A percentile compares a stretch with the other conserved stretches of the same genome.
Evolutionary conservation across 2,888 invertebrate genomes (phyloP).

Genomic region (Lasioglossum oenotherae): DNA sequence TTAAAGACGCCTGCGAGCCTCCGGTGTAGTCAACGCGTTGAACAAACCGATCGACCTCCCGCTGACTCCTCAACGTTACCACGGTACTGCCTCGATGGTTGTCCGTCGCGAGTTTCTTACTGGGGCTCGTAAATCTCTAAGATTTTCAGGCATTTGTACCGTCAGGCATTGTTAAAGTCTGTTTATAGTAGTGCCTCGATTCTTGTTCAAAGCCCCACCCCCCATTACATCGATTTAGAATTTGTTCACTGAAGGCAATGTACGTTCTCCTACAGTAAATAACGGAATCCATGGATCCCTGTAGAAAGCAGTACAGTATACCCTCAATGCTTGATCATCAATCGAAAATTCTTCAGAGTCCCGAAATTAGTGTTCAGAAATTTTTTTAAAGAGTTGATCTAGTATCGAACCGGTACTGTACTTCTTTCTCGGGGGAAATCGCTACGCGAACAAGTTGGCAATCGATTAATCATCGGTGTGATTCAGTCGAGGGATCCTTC

Average conservation of each 20-base stretch:
- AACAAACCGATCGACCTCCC: background rate
- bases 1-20: conserved; percentile 18
- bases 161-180: background rate
- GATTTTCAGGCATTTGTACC: background rate
- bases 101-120: background rate
- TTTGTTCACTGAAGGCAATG: background rate
- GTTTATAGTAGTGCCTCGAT: background rate
- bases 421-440: background rate
- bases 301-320: background rate
- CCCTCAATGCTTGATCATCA: background rate
- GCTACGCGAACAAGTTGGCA: background rate
- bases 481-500: conserved; percentile 20
- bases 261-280: background rate
- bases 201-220: background rate
- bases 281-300: background rate
- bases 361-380: rapidly evolving
- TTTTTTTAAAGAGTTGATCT: background rate
- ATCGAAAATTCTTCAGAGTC: background rate
- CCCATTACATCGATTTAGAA: background rate
- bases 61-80: background rate
- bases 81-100: background rate
- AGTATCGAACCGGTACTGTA: background rate
- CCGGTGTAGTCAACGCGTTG: conserved; percentile 40
- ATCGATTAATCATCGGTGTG: conserved; percentile 2
- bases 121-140: background rate